These are phyloP conservation scores for Drosophila elegans DNA, from an alignment of 1,140 invertebrate species.

Conservation along the genomic window DNA sequence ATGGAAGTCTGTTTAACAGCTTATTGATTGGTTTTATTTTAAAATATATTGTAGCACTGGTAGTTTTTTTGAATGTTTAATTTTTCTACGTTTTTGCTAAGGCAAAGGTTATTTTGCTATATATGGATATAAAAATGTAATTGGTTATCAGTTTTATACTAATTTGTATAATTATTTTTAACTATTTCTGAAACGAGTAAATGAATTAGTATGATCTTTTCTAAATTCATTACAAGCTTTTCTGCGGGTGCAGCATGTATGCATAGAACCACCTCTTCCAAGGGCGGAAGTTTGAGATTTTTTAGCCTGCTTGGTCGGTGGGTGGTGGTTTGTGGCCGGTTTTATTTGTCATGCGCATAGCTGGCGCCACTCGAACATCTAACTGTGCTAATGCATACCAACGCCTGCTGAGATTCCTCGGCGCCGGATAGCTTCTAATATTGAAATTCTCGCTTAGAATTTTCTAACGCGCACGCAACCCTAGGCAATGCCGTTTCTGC, in stretches of 20 bases:
- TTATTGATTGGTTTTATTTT: too few species aligned
- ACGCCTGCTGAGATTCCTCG: conserved; percentile 50
- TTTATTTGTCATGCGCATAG: conserved; percentile 67
- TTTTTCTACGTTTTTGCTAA: too few species aligned
- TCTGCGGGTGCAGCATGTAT: conserved; percentile 15
- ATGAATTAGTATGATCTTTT: too few species aligned
- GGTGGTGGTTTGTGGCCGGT: conserved; percentile 10
- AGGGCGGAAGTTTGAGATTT: conserved; percentile 8
- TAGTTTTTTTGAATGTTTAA: too few species aligned
- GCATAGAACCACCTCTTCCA: conserved; percentile 7
- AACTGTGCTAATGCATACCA: conserved; percentile 74
- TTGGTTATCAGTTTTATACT: too few species aligned
- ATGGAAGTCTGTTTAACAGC: too few species aligned
- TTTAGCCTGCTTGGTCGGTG: not conserved
- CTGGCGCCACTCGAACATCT: conserved; percentile 17
- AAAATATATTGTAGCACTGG: too few species aligned
- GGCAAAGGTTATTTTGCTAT: too few species aligned
- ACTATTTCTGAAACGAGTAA: too few species aligned
- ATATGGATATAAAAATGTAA: too few species aligned
- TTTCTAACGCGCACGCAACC: conserved; percentile 72
- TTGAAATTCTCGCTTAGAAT: conserved; percentile 84
- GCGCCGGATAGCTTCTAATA: conserved; percentile 81
- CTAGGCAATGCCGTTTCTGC: conserved; percentile 6
- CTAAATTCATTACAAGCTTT: not conserved
- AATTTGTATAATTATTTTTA: not conserved